Conservation (phyloP, 2,113 vertebrate genomes). For the Acinonyx jubatus region DNA sequence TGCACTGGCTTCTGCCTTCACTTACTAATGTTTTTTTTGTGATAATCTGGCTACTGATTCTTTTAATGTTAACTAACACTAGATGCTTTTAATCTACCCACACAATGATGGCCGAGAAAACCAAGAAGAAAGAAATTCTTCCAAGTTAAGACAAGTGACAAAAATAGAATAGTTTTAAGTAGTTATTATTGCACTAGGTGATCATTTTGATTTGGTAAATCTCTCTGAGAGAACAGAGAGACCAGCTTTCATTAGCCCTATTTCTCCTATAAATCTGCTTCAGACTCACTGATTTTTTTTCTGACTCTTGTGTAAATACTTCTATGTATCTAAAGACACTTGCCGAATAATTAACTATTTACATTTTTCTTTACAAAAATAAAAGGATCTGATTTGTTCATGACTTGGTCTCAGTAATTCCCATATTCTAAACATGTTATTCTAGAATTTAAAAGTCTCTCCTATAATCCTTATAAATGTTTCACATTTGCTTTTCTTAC, state of each 20-base stretch:
- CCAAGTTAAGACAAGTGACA: neutral
- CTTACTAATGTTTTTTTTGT: neutral
- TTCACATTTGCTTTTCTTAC: neutral
- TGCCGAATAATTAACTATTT: neutral
- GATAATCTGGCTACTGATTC: neutral
- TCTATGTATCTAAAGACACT: neutral
- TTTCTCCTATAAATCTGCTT: neutral
- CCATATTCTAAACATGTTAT: neutral
- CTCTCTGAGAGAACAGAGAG: neutral
- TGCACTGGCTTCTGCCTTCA: neutral
- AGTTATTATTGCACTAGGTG: neutral
- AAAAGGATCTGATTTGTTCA: neutral
- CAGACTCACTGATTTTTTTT: neutral
- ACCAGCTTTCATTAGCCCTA: neutral
- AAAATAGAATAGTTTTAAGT: neutral
- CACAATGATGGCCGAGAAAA: neutral
- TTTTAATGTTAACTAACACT: neutral
- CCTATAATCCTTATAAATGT: neutral
- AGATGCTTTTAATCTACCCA: neutral
- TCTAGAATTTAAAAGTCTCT: constrained; percentile 12
- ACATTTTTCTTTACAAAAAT: neutral
- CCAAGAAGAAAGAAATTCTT: neutral
- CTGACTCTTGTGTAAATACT: neutral
- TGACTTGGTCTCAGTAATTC: neutral
- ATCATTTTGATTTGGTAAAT: neutral